phyloP scores from a whole-genome alignment of 2,113 vertebrate species.

The Alosa alosa region DNA sequence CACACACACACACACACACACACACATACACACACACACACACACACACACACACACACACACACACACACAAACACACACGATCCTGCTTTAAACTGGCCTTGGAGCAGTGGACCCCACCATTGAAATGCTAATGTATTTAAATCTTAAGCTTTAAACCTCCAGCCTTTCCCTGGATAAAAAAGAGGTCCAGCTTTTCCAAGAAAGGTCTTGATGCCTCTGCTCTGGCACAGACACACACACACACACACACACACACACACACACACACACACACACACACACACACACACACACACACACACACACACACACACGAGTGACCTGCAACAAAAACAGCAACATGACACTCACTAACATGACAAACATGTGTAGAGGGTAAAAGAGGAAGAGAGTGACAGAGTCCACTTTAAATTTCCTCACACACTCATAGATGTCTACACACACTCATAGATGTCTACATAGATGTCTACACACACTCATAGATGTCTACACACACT shows the following conservation, averaged over 20 bases:
- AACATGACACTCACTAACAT: background rate
- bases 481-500: background rate
- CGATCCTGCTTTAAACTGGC: background rate
- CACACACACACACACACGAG: background rate
- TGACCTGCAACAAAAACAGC: background rate
- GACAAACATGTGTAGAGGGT: background rate
- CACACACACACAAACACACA: too few relatives aligned
- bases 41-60: constrained; percentile 7
- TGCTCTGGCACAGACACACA: constrained; percentile 31
- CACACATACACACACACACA: constrained; percentile 20
- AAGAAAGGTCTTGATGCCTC: constrained; percentile 10
- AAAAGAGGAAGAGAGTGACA: background rate
- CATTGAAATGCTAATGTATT: constrained; percentile 51
- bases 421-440: constrained; percentile 25
- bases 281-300: constrained; percentile 20
- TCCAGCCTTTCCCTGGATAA: constrained; percentile 29
- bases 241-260: constrained; percentile 3
- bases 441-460: constrained; percentile 34
- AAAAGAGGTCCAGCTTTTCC: background rate
- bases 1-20: constrained; percentile 36
- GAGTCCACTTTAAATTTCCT: constrained; percentile 36
- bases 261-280: constrained; percentile 21
- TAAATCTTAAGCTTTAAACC: constrained; percentile 45
- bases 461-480: constrained; percentile 33
- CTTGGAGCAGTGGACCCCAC: constrained; percentile 19